Percentiles rank a stretch among this genome's conserved stretches.
These are phyloP conservation scores for Colletes latitarsis DNA, from an alignment of 1,140 invertebrate genomes.

Conservation along the genomic window DNA sequence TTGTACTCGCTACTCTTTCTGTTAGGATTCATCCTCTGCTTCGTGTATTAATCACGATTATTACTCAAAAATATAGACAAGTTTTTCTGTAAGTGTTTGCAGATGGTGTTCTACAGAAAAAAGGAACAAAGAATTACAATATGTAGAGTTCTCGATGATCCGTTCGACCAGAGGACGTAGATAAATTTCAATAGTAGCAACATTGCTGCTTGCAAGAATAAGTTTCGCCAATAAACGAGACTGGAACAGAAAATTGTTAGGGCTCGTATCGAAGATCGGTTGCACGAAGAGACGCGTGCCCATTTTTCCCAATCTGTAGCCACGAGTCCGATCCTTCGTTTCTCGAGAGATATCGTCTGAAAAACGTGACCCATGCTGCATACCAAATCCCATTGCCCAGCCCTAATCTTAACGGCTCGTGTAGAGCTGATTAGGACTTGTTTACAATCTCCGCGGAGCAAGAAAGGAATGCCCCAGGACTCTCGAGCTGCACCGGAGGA, in stretches of 20 bases:
- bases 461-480: constrained; percentile 32
- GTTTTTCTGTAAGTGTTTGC: no score
- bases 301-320: neutral
- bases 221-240: neutral
- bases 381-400: constrained; percentile 53
- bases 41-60: no score
- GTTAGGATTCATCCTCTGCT: no score
- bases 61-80: no score
- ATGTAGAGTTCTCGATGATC: no score
- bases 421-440: constrained; percentile 74
- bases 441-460: constrained; percentile 67
- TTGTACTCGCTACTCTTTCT: no score
- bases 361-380: constrained; percentile 57
- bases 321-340: constrained; percentile 37
- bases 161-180: no score
- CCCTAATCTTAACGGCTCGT: constrained; percentile 75
- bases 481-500: neutral
- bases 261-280: neutral
- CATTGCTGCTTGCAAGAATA: neutral
- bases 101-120: no score
- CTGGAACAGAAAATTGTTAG: neutral
- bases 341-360: constrained; percentile 56
- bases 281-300: constrained; percentile 16
- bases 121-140: no score
- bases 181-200: no score